A percentile compares a stretch with the other conserved stretches of the same genome.
phyloP scores from a whole-genome alignment of 1,140 invertebrate genomes.

The Anastrepha obliqua region DNA sequence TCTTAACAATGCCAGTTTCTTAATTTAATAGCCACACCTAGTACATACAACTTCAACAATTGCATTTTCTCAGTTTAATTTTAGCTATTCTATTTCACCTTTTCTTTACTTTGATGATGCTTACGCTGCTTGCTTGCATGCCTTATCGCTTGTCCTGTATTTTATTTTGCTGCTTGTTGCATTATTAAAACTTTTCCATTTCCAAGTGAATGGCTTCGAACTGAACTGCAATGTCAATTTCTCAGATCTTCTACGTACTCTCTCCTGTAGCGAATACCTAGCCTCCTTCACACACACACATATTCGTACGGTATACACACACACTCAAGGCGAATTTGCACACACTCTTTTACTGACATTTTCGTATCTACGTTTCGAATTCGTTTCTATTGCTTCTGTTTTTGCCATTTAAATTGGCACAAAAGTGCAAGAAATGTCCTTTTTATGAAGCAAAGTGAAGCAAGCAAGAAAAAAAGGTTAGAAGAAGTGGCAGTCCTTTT shows the following conservation, averaged over 20 bases:
- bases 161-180: constrained; percentile 68
- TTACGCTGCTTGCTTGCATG: constrained; percentile 22
- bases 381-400: neutral
- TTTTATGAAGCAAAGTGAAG: constrained; percentile 11
- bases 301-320: neutral
- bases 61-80: neutral
- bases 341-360: neutral
- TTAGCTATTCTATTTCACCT: too few relatives aligned
- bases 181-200: constrained; percentile 72
- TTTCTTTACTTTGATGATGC: neutral
- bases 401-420: constrained; percentile 44
- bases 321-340: neutral
- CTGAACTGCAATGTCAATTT: constrained; percentile 72
- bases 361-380: neutral
- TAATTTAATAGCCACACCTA: too few relatives aligned
- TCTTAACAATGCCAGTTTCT: too few relatives aligned
- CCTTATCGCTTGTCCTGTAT: constrained; percentile 65
- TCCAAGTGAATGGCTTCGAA: constrained; percentile 32
- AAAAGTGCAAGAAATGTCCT: constrained; percentile 48
- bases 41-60: neutral
- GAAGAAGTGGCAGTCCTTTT: neutral
- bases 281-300: constrained; percentile 35
- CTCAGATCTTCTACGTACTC: constrained; percentile 50
- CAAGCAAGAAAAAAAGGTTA: neutral
- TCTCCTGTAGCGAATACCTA: neutral